Percentiles rank a stretch among this genome's conserved stretches.
These are phyloP conservation scores for Enteromius afrohamiltoni DNA, from an alignment of 2,797 vertebrate genomes.

Conservation along the genomic window DNA sequence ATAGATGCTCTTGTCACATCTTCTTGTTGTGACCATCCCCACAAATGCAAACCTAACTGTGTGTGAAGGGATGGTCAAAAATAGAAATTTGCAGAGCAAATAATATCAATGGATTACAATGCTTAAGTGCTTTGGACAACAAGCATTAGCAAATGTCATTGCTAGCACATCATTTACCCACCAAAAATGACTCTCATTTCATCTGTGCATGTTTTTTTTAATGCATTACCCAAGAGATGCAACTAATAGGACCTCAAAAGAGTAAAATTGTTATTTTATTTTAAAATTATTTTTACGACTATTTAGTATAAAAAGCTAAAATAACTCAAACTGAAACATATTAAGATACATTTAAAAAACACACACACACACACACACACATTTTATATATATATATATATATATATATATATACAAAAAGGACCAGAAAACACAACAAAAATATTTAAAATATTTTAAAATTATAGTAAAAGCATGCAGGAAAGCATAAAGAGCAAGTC, in stretches of 20 bases:
- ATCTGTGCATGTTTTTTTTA: not conserved
- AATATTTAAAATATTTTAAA: not conserved
- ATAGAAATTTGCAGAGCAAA: not conserved
- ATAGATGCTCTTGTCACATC: conserved; percentile 14
- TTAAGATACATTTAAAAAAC: too few species aligned
- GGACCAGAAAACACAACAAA: not conserved
- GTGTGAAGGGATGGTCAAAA: not conserved
- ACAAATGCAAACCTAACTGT: not conserved
- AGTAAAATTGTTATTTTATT: not conserved
- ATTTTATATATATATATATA: too few species aligned
- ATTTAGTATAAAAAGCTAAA: too few species aligned
- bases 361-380: too few species aligned
- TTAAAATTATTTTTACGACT: too few species aligned
- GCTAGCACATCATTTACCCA: not conserved
- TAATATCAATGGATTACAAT: not conserved
- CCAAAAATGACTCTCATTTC: not conserved
- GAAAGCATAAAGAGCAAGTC: not conserved
- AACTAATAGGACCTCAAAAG: not conserved
- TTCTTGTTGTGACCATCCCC: not conserved
- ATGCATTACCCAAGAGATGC: not conserved
- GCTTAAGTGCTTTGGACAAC: not conserved
- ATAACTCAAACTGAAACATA: too few species aligned
- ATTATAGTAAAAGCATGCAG: not conserved
- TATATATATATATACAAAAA: not conserved
- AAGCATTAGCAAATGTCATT: not conserved